A percentile compares a stretch with the other conserved stretches of the same genome.
Conservation (phyloP, 1,140 invertebrate genomes). For the Hyphantria cunea region DNA sequence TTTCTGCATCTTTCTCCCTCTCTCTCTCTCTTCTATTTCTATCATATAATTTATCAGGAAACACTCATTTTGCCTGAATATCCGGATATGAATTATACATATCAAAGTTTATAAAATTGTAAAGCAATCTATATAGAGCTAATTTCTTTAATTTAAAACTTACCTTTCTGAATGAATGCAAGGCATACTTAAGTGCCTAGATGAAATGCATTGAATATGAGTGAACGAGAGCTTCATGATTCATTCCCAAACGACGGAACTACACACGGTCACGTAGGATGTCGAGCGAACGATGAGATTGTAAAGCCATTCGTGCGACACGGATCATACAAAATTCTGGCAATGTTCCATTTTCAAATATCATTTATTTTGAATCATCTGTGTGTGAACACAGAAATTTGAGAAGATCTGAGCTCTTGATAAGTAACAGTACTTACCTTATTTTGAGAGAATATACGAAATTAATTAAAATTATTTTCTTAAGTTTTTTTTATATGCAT, state of each 20-base stretch:
- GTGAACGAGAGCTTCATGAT: conserved; percentile 13
- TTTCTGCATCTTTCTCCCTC: too few relatives aligned
- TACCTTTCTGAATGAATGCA: conserved; percentile 11
- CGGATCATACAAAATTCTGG: conserved; percentile 25
- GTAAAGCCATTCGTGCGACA: conserved; percentile 30
- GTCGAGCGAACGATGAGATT: conserved; percentile 20
- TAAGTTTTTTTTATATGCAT: too few relatives aligned
- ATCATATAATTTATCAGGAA: too few relatives aligned
- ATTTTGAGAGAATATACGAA: too few relatives aligned
- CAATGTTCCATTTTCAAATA: conserved; percentile 30
- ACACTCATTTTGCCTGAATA: too few relatives aligned
- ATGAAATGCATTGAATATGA: conserved; percentile 27
- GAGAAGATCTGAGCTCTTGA: background rate
- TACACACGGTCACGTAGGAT: conserved; percentile 38
- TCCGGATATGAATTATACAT: too few relatives aligned
- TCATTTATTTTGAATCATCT: conserved; percentile 27
- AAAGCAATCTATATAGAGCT: background rate
- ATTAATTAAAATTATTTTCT: too few relatives aligned
- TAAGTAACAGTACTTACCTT: background rate
- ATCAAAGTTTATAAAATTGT: too few relatives aligned
- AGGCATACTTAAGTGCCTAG: conserved; percentile 11
- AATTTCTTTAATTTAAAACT: conserved; percentile 8
- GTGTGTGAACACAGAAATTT: conserved; percentile 2
- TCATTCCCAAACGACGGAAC: conserved; percentile 14
- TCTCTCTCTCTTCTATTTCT: too few relatives aligned